Conservation (phyloP, 2,797 vertebrate species). For the Oophaga sylvatica region DNA sequence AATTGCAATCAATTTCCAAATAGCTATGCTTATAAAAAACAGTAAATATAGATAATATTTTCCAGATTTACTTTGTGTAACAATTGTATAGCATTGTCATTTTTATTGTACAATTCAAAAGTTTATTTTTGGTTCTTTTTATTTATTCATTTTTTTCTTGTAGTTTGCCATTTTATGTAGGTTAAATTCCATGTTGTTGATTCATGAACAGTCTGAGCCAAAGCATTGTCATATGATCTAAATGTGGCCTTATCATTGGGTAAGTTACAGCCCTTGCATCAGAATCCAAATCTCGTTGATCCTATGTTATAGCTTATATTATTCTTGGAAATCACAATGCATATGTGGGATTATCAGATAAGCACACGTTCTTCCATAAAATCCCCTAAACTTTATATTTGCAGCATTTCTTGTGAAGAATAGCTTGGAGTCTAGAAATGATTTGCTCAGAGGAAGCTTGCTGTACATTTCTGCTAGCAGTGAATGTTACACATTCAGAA, state of each 20-base stretch:
- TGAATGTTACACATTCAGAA: constrained; percentile 34
- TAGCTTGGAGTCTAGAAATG: constrained; percentile 18
- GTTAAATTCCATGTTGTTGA: constrained; percentile 12
- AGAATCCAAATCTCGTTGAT: constrained; percentile 35
- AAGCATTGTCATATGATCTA: background rate
- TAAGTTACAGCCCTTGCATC: constrained; percentile 13
- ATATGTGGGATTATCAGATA: constrained; percentile 36
- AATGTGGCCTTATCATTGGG: constrained; percentile 23
- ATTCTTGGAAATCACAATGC: constrained; percentile 41
- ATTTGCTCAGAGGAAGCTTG: constrained; percentile 22
- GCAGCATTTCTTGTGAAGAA: background rate
- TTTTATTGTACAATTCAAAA: background rate
- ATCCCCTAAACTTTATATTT: constrained; percentile 8
- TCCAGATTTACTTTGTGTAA: background rate
- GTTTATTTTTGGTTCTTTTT: background rate
- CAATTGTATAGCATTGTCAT: background rate
- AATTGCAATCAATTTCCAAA: background rate
- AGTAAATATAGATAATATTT: no score
- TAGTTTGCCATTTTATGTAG: background rate
- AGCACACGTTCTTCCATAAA: constrained; percentile 22
- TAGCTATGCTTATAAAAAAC: no score
- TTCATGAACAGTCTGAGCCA: background rate
- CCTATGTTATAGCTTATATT: constrained; percentile 39
- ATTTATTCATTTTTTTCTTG: background rate
- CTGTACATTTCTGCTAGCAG: constrained; percentile 12